phyloP scores from a whole-genome alignment of 2,888 invertebrate genomes.

The Agonopterix alstromeriana region DNA sequence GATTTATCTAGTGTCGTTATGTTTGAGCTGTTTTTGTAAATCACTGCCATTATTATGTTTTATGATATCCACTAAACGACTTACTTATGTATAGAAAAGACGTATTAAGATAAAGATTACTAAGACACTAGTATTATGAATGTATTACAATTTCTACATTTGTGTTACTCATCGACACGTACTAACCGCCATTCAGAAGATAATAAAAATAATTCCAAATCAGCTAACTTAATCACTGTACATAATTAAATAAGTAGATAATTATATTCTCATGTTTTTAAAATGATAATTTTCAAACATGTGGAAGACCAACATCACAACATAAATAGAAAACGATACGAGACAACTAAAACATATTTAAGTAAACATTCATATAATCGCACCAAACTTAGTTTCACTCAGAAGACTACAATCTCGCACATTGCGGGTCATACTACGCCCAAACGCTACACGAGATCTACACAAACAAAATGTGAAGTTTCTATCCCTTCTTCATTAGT shows the following conservation, averaged over 20 bases:
- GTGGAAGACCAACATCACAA: slow-evolving; percentile 76
- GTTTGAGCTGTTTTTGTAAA: slow-evolving; percentile 59
- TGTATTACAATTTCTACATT: slow-evolving; percentile 24
- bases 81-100: slow-evolving; percentile 22
- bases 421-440: too few species aligned
- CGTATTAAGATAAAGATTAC: slow-evolving; percentile 13
- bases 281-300: slow-evolving; percentile 51
- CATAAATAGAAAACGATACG: slow-evolving; percentile 64
- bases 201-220: slow-evolving; percentile 32
- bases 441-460: too few species aligned
- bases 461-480: too few species aligned
- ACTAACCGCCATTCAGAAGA: slow-evolving; percentile 35
- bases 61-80: slow-evolving; percentile 24
- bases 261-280: slow-evolving; percentile 29
- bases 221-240: slow-evolving; percentile 47
- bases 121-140: slow-evolving; percentile 20
- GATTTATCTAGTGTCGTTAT: slow-evolving; percentile 70
- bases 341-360: slow-evolving; percentile 21
- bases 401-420: too few species aligned
- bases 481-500: too few species aligned
- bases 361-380: slow-evolving; percentile 1
- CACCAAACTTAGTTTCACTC: neutral
- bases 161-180: slow-evolving; percentile 18
- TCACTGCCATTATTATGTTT: slow-evolving; percentile 4
- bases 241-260: slow-evolving; percentile 61